Evolutionary conservation across 1,140 invertebrate species (phyloP).

Genomic region (Oreohelix idahoensis): DNA sequence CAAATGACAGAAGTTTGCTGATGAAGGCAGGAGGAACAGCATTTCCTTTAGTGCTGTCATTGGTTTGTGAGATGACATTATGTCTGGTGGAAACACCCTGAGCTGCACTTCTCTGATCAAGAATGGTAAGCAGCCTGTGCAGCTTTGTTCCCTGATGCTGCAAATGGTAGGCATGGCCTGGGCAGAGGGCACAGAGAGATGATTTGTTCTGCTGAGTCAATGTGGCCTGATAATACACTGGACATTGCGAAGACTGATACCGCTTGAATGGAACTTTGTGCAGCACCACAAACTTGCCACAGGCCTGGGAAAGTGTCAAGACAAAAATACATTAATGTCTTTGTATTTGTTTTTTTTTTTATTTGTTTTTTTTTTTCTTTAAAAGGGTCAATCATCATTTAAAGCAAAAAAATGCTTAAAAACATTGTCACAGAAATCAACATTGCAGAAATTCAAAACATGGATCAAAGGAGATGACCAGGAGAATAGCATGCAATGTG

Average conservation of each 20-base stretch:
- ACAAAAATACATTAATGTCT: too few species aligned
- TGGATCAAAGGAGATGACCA: too few species aligned
- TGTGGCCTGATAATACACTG: conserved; percentile 15
- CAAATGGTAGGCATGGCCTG: conserved; percentile 2
- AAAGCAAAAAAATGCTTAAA: too few species aligned
- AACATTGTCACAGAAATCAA: too few species aligned
- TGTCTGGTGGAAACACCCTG: not conserved
- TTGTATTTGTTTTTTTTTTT: too few species aligned
- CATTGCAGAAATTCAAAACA: too few species aligned
- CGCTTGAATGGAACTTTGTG: conserved; percentile 31
- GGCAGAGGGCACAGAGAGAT: conserved; percentile 4
- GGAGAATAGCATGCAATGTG: too few species aligned
- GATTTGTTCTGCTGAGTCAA: not conserved
- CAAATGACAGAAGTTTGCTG: not conserved
- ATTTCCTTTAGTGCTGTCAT: not conserved
- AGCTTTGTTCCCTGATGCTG: not conserved
- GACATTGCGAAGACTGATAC: conserved; percentile 9
- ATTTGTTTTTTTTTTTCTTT: too few species aligned
- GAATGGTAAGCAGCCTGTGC: not conserved
- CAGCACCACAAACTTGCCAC: not conserved
- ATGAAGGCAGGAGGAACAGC: not conserved
- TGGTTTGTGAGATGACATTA: not conserved
- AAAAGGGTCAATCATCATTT: too few species aligned
- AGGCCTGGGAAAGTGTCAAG: conserved; percentile 8
- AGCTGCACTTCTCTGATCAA: not conserved